Conservation (phyloP, 2,113 vertebrate species). For the Hucho hucho region DNA sequence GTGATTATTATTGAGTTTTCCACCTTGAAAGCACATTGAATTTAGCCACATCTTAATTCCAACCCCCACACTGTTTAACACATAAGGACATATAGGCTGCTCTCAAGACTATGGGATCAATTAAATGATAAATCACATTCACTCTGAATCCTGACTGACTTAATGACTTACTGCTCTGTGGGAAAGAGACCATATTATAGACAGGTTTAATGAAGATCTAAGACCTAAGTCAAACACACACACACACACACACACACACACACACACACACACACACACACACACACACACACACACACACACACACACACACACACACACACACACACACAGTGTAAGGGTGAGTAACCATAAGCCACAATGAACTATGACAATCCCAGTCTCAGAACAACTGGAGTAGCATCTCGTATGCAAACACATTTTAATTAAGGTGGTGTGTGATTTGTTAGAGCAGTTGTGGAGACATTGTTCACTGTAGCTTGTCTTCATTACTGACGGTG, state of each 20-base stretch:
- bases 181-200: background rate
- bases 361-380: background rate
- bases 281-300: no score
- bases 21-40: no score
- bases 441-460: background rate
- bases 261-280: background rate
- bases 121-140: constrained; percentile 2
- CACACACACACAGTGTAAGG: no score
- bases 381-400: background rate
- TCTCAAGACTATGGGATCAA: background rate
- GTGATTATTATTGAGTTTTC: background rate
- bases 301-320: background rate
- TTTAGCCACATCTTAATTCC: no score
- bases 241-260: no score
- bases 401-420: constrained; percentile 8
- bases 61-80: background rate
- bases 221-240: background rate
- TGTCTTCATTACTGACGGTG: background rate
- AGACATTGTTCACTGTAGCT: background rate
- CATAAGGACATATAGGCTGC: background rate
- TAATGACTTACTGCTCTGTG: background rate
- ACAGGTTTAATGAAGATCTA: background rate
- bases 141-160: background rate
- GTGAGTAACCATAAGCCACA: background rate
- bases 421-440: constrained; percentile 6